Percentiles rank a stretch among this genome's conserved stretches.
Conservation (phyloP, 2,797 vertebrate genomes). For the Phalanger gymnotis region DNA sequence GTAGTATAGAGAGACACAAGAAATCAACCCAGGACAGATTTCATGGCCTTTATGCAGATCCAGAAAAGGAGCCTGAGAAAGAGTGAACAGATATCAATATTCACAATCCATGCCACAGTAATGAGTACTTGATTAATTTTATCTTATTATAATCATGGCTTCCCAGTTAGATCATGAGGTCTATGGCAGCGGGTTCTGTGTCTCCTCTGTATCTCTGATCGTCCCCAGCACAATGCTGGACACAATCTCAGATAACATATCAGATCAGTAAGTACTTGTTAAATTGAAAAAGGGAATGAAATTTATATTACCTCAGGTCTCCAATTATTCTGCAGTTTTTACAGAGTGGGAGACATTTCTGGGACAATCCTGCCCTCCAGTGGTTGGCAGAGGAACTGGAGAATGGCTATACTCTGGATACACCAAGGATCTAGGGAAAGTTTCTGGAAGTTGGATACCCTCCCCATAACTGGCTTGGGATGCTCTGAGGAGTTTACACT, state of each 20-base stretch:
- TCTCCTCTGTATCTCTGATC: neutral
- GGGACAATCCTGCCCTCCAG: constrained; percentile 45
- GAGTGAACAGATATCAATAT: too few species aligned
- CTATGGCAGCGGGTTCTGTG: neutral
- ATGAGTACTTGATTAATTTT: too few species aligned
- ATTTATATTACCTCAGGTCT: neutral
- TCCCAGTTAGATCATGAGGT: neutral
- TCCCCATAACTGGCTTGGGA: accelerated
- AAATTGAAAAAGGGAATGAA: neutral
- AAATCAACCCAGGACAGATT: too few species aligned
- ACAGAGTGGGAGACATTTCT: neutral
- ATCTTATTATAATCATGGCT: neutral
- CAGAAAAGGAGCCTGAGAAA: too few species aligned
- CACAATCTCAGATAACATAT: neutral
- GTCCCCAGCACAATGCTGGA: neutral
- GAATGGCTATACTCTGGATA: neutral
- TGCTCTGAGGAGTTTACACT: neutral
- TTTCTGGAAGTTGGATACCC: accelerated
- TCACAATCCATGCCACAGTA: too few species aligned
- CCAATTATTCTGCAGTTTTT: neutral
- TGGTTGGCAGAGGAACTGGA: constrained; percentile 36
- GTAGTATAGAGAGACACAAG: too few species aligned
- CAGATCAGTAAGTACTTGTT: neutral
- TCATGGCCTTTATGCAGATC: too few species aligned
- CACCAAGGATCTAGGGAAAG: too few species aligned